A percentile compares a stretch with the other conserved stretches of the same genome.
Conservation (phyloP, 2,113 vertebrate genomes). For the Cinclus mexicanus region DNA sequence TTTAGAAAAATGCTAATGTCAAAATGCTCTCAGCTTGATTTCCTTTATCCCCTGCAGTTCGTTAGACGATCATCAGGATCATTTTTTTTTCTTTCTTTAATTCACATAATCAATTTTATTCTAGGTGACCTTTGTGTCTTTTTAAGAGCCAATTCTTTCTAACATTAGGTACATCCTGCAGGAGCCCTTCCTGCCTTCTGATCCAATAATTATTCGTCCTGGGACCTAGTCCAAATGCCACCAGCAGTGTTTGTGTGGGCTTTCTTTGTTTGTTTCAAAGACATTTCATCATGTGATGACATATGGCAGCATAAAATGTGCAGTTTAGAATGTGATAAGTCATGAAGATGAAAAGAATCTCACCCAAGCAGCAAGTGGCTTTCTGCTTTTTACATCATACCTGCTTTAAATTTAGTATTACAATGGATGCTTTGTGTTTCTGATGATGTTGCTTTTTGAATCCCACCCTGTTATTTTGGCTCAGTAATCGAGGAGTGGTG, state of each 20-base stretch:
- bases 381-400: neutral
- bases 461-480: neutral
- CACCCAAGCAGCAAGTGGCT: neutral
- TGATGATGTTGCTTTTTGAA: neutral
- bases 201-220: neutral
- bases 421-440: neutral
- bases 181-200: neutral
- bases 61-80: neutral
- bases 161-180: neutral
- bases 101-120: neutral
- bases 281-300: neutral
- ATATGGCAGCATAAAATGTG: neutral
- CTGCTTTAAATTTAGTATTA: neutral
- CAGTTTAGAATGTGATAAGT: neutral
- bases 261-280: neutral
- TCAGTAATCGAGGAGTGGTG: neutral
- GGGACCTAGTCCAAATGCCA: neutral
- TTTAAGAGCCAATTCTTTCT: neutral
- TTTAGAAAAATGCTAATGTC: neutral
- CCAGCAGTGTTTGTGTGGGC: neutral
- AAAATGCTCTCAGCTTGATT: neutral
- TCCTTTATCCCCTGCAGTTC: neutral
- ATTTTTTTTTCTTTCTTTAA: neutral
- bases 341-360: neutral
- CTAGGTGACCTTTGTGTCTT: neutral